A percentile compares a stretch with the other conserved stretches of the same genome.
These are phyloP conservation scores for Oncorhynchus nerka DNA, from an alignment of 2,113 vertebrate genomes.

Conservation along the genomic window DNA sequence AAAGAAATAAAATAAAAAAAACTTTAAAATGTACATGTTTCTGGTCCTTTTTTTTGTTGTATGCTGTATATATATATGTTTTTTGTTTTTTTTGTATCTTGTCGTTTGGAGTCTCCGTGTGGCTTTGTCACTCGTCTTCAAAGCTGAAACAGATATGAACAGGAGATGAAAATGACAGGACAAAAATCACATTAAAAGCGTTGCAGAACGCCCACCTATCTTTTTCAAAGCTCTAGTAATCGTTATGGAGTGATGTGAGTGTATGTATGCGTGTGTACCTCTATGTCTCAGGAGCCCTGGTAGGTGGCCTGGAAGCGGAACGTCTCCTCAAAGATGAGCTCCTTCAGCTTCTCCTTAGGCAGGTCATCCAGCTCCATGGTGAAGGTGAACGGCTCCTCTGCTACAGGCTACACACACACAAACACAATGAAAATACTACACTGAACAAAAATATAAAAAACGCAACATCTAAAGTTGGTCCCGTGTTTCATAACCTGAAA, in stretches of 20 bases:
- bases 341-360: constrained; percentile 88
- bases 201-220: background rate
- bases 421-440: background rate
- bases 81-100: constrained; percentile 58
- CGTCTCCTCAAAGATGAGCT: constrained; percentile 86
- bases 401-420: constrained; percentile 74
- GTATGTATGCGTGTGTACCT: constrained; percentile 35
- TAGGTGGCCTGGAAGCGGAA: constrained; percentile 82
- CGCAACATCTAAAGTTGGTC: no score
- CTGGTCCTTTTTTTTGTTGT: constrained; percentile 20
- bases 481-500: no score
- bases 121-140: constrained; percentile 40
- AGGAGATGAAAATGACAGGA: background rate
- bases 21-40: constrained; percentile 67
- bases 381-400: constrained; percentile 88
- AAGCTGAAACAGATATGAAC: constrained; percentile 38
- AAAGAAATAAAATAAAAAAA: constrained; percentile 66
- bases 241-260: background rate
- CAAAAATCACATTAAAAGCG: background rate
- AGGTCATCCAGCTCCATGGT: constrained; percentile 87
- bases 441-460: no score
- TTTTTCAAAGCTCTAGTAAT: no score
- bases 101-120: constrained; percentile 47
- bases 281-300: constrained; percentile 71
- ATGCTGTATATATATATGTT: constrained; percentile 55